Conservation (phyloP, 1,140 invertebrate genomes). For the Drosophila lacteicornis region DNA sequence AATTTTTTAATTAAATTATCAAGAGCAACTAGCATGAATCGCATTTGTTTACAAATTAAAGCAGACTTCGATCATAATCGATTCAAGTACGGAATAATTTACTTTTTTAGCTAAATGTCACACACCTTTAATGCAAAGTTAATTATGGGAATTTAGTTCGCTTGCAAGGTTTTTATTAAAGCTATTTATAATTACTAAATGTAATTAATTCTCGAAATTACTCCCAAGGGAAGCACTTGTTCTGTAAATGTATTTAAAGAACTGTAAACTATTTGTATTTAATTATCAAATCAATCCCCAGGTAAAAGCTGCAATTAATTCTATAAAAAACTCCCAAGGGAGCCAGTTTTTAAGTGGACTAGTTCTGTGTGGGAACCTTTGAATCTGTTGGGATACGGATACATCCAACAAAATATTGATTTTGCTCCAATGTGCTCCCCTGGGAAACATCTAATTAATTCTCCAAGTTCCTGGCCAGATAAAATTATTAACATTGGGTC, state of each 20-base stretch:
- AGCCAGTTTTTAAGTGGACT: not conserved
- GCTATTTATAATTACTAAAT: not conserved
- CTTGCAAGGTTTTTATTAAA: not conserved
- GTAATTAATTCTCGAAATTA: not conserved
- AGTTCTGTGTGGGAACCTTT: not conserved
- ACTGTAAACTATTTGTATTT: not conserved
- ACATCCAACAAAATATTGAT: not conserved
- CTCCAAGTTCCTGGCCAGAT: not conserved
- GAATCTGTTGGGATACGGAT: not conserved
- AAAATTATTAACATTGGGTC: not conserved
- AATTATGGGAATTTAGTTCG: not conserved
- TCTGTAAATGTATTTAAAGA: too few relatives aligned
- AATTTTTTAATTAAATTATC: too few relatives aligned
- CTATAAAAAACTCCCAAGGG: constrained; percentile 1
- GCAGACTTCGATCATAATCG: too few relatives aligned
- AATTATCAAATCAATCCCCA: not conserved
- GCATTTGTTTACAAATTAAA: not conserved
- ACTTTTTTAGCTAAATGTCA: not conserved
- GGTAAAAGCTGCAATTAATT: not conserved
- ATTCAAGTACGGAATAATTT: not conserved
- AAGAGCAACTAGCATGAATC: not conserved
- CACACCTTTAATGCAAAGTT: not conserved
- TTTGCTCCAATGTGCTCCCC: not conserved
- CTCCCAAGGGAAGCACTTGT: not conserved
- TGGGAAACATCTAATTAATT: not conserved